These are phyloP conservation scores for Rhabdomys pumilio DNA, from an alignment of 2,797 vertebrate species.

Conservation along the genomic window DNA sequence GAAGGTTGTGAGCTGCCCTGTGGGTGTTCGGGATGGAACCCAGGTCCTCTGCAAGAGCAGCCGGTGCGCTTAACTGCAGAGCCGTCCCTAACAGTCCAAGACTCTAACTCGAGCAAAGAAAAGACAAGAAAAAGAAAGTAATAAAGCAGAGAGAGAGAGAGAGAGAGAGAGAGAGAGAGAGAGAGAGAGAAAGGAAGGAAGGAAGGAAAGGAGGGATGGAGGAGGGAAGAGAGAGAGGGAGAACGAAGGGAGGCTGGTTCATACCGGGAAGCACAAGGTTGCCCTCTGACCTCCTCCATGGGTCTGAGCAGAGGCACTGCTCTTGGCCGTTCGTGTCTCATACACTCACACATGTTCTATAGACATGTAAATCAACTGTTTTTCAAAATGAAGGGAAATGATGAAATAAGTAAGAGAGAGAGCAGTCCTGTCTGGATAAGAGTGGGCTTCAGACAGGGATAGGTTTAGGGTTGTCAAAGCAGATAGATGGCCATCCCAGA, in stretches of 20 bases:
- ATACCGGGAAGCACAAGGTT: neutral
- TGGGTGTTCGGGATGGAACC: neutral
- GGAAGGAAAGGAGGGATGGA: neutral
- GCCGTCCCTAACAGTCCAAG: neutral
- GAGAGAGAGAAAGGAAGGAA: neutral
- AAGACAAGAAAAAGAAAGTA: neutral
- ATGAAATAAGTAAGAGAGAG: neutral
- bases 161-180: neutral
- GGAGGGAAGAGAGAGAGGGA: neutral
- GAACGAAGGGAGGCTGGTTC: neutral
- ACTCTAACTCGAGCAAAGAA: neutral
- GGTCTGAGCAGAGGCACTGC: neutral
- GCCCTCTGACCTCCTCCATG: neutral
- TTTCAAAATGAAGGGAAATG: neutral
- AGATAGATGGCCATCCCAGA: too few relatives aligned
- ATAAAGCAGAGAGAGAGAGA: too few relatives aligned
- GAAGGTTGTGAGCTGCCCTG: neutral
- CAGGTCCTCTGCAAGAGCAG: neutral
- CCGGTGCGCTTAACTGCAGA: too few relatives aligned
- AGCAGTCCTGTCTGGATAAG: neutral
- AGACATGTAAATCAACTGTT: neutral
- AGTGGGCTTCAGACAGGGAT: neutral
- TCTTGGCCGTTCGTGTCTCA: neutral
- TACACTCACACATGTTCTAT: neutral
- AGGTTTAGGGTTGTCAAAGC: neutral